Evolutionary conservation across 1,140 invertebrate species (phyloP).

Genomic region (Euwallacea fornicatus): DNA sequence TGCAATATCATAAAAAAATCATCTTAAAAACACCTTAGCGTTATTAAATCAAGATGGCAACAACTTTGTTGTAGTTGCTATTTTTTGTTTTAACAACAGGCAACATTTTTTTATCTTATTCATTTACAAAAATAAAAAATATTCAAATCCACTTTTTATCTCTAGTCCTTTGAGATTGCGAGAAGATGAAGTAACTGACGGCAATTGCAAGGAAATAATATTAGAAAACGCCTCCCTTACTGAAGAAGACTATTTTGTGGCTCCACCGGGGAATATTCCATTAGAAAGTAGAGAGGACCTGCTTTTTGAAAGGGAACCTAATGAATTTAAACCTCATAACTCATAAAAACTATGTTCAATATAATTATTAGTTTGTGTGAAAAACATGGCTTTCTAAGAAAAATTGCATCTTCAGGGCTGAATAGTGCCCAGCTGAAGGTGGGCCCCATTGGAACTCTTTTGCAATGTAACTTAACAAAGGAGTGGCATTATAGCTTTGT

Average conservation of each 20-base stretch:
- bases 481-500: conserved; percentile 62
- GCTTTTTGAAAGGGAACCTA: conserved; percentile 50
- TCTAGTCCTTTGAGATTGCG: conserved; percentile 65
- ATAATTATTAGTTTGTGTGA: conserved; percentile 54
- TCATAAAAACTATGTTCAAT: conserved; percentile 41
- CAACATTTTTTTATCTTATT: not conserved
- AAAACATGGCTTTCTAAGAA: conserved; percentile 51
- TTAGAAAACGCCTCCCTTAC: conserved; percentile 70
- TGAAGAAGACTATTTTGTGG: conserved; percentile 88
- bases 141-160: conserved; percentile 43
- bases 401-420: conserved; percentile 46
- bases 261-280: conserved; percentile 79
- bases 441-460: conserved; percentile 58
- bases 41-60: too few species aligned
- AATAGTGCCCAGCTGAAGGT: conserved; percentile 52
- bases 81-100: too few species aligned
- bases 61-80: too few species aligned
- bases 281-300: conserved; percentile 58
- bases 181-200: conserved; percentile 70
- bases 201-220: conserved; percentile 66
- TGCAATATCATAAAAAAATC: too few species aligned
- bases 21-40: too few species aligned
- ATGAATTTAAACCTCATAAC: conserved; percentile 39
- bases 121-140: not conserved
- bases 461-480: conserved; percentile 59